Base-by-base conservation (phyloP, 2,113 vertebrate species). In the Neomonachus schauinslandi region DNA sequence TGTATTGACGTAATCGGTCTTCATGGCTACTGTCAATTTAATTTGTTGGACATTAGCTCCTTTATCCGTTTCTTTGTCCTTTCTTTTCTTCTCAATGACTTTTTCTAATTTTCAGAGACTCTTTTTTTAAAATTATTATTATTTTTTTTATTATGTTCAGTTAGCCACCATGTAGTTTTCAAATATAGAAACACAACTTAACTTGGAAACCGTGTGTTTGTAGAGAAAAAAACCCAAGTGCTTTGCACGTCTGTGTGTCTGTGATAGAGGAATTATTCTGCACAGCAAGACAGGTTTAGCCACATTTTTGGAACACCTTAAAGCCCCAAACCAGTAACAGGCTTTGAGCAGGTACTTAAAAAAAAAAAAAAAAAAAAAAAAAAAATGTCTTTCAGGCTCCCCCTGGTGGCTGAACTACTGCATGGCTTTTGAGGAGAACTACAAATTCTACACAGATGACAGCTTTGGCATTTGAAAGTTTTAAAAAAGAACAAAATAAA, bases 241-340 rank as follows among this genome's bases (percentile, higher is more conserved):
- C 33, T 92, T 83, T 76, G 67, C 22, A 74, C 36, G 24, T 77
- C 39, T 4, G 1, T 61, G n/a, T 86, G 28, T 63, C 79, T 42
- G 39, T 77, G 69, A 42, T 28, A 80, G 22, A 80, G 59, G 49
- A 89, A 61, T 53, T 53, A 18, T 89, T 96, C 80, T 92, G 83
- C 69, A 42, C 13, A 16, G 15, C 55, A 85, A 69, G 51, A 95
- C 63, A 63, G 91, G 69, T 96, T 94, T 96, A 92, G 39, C 80
- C 63, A 79, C 84, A 76, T 88, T 96, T 71, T 51, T 51, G 49
- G 31, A 92, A 81, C 4, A 46, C 33, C 53, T 89, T 91, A 77
- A 94, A 92, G 39, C 63, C 65, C 33, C 6, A 74, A 59, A 55
- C 22, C 53, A 65, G 4, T 28, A 51, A 19, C 10, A 51, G 42